Base-by-base conservation (phyloP, 2,888 invertebrate species). In the Tetramorium bicarinatum region DNA sequence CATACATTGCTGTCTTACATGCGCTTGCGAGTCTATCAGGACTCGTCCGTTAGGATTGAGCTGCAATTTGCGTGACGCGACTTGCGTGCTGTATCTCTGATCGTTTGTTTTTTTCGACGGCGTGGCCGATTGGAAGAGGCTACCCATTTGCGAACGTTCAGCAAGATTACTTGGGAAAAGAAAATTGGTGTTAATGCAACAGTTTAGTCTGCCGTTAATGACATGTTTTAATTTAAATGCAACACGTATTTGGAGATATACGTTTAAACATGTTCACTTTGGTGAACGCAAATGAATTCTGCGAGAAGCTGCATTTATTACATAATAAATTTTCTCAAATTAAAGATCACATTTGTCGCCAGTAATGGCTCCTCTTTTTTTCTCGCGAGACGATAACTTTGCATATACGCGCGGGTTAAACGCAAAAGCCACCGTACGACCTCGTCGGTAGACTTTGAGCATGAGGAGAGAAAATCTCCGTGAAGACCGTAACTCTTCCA, bases 41-140 rank as follows among this genome's bases (percentile, higher is more conserved):
- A 66, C 41, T 54, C 7, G 52, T 66, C 41, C 66, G 54, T 54
- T 66, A 54, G 29, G n/a, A 77, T 6, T 41, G 25, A 47, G 47
- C 21, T 29, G 56, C 59, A 69, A 29, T 29, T 54, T 66, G 52
- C 76, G 49, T 62, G 64, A 75, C 49, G 38, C 61, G 34, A 76
- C 64, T 64, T 52, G 66, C 66, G 69, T 69, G 79, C 47, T 59
- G 77, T 44, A 72, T 44, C 44, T 56, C 18, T 59, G 59, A 49
- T 69, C 69, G 79, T 59, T 79, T 21, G 56, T 34, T 56, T 47
- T 47, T 47, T 49, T 72, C 44, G 72, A 72, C 56, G 69, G 25
- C 59, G 72, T 18, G 18, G 21, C 38, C 74, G 74, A 80, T 74
- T 80, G 79, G 79, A 80, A 74, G 79, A 80, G 2, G 25, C 47